These are phyloP conservation scores for Himalopsyche tibetana DNA, from an alignment of 2,888 invertebrate genomes.

Conservation along the genomic window DNA sequence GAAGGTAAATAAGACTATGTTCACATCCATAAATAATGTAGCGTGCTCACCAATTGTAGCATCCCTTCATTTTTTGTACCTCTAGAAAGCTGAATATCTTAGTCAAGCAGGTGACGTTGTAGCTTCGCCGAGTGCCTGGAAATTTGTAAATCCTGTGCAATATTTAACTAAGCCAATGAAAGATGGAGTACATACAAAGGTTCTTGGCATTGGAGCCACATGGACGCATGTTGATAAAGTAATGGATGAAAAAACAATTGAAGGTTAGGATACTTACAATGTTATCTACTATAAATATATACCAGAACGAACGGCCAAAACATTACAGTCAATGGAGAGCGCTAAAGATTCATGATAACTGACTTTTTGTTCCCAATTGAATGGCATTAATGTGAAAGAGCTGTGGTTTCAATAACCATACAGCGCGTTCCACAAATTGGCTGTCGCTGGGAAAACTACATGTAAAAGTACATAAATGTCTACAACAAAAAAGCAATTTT, in stretches of 20 bases:
- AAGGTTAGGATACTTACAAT: neutral
- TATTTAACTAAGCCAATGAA: conserved; percentile 77
- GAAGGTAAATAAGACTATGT: conserved; percentile 68
- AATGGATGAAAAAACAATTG: neutral
- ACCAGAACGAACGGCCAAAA: too few relatives aligned
- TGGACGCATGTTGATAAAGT: conserved; percentile 72
- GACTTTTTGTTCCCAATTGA: too few relatives aligned
- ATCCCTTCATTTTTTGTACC: conserved; percentile 8
- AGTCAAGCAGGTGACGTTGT: conserved; percentile 80
- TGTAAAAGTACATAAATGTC: too few relatives aligned
- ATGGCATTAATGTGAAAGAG: too few relatives aligned
- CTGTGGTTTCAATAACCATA: too few relatives aligned
- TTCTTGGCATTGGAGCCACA: conserved; percentile 71
- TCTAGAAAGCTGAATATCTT: conserved; percentile 73
- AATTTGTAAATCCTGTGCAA: conserved; percentile 78
- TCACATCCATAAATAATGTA: too few relatives aligned
- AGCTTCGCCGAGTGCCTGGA: conserved; percentile 78
- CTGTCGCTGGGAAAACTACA: too few relatives aligned
- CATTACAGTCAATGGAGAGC: too few relatives aligned
- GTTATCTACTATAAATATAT: too few relatives aligned
- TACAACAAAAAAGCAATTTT: neutral
- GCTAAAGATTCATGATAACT: too few relatives aligned
- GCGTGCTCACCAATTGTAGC: neutral
- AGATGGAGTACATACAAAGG: conserved; percentile 76
- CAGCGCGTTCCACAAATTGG: too few relatives aligned